phyloP scores from a whole-genome alignment of 2,888 invertebrate genomes.

The Nemoura dubitans region DNA sequence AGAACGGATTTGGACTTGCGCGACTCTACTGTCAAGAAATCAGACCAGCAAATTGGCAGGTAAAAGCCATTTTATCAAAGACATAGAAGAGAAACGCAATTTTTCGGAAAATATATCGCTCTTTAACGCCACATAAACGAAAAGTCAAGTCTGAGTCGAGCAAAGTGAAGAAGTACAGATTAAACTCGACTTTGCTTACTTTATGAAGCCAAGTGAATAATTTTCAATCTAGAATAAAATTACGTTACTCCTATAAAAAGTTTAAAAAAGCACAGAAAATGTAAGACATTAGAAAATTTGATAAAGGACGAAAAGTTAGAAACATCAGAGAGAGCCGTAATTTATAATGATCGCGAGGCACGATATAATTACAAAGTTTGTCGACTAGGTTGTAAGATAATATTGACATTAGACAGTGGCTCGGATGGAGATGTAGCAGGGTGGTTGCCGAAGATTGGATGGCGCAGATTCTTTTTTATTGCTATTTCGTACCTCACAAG shows the following conservation, averaged over 20 bases:
- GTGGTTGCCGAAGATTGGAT: slow-evolving; percentile 14
- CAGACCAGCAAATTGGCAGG: neutral
- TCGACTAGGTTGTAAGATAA: slow-evolving; percentile 26
- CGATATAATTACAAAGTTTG: slow-evolving; percentile 39
- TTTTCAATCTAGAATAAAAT: slow-evolving; percentile 45
- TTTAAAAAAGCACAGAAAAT: slow-evolving; percentile 29
- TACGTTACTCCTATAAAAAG: slow-evolving; percentile 19
- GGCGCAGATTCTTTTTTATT: neutral
- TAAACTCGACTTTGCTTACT: slow-evolving; percentile 39
- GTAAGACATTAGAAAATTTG: slow-evolving; percentile 32
- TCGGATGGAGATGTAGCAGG: neutral
- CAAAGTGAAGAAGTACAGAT: slow-evolving; percentile 21
- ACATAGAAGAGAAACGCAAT: neutral
- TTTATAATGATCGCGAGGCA: slow-evolving; percentile 34
- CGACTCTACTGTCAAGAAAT: neutral
- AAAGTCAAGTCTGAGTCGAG: slow-evolving; percentile 21
- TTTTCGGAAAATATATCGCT: neutral
- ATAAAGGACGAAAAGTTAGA: slow-evolving; percentile 8
- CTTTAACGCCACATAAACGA: neutral
- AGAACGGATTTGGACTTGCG: neutral
- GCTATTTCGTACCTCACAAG: slow-evolving; percentile 28
- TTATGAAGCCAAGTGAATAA: slow-evolving; percentile 46
- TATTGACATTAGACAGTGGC: slow-evolving; percentile 29
- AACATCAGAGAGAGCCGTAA: slow-evolving; percentile 21
- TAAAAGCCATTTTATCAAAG: neutral